Evolutionary conservation across 1,140 invertebrate genomes (phyloP).

Genomic region (Diachasma alloeum): DNA sequence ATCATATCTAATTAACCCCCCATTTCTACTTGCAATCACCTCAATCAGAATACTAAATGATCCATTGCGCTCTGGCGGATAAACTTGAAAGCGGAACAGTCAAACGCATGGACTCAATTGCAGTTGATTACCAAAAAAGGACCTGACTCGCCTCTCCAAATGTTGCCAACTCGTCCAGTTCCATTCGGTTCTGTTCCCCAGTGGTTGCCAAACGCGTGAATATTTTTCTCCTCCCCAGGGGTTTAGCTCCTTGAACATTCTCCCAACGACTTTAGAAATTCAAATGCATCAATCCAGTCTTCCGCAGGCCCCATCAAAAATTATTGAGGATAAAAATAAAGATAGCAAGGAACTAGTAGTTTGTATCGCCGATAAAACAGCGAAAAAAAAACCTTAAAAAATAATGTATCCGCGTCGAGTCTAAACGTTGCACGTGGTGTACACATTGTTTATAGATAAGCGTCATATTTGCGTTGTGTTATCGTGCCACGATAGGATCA

Average conservation of each 20-base stretch:
- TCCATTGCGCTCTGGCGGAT: background rate
- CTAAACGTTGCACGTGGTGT: background rate
- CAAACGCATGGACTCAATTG: background rate
- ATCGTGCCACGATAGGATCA: background rate
- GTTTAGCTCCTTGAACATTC: too few species aligned
- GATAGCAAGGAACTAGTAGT: too few species aligned
- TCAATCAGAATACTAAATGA: background rate
- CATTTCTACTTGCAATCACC: background rate
- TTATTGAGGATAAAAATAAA: too few species aligned
- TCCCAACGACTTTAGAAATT: too few species aligned
- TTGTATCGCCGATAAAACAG: too few species aligned
- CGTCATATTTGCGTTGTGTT: background rate
- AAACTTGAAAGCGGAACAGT: background rate
- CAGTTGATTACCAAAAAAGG: slow-evolving; percentile 9
- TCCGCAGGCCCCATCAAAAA: too few species aligned
- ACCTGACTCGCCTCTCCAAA: background rate
- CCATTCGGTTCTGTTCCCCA: background rate
- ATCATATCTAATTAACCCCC: background rate
- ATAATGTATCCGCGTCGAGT: too few species aligned
- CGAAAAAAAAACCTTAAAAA: too few species aligned
- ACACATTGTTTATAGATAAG: background rate
- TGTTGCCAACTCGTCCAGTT: background rate
- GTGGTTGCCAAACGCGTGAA: background rate
- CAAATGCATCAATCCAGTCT: too few species aligned
- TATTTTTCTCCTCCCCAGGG: background rate